Conservation (phyloP, 2,797 vertebrate genomes). For the Cuniculus paca region DNA sequence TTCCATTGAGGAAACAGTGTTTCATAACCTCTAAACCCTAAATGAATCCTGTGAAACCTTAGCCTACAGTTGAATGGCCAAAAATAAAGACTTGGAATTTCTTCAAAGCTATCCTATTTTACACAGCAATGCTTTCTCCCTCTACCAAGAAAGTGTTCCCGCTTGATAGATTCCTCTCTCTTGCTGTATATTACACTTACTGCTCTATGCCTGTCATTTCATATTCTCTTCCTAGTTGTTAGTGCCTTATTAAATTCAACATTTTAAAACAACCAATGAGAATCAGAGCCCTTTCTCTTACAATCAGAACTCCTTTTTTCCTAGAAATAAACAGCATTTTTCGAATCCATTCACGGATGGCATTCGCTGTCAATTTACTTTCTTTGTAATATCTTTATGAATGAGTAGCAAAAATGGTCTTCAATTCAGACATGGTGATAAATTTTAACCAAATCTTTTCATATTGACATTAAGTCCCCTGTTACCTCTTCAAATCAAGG, state of each 20-base stretch:
- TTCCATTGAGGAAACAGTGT: slow-evolving; percentile 77
- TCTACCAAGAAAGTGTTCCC: slow-evolving; percentile 77
- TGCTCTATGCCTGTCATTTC: slow-evolving; percentile 68
- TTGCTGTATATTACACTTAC: slow-evolving; percentile 56
- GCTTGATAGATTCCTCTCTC: slow-evolving; percentile 75
- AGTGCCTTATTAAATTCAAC: slow-evolving; percentile 73
- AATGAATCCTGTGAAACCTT: slow-evolving; percentile 66
- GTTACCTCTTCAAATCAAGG: slow-evolving; percentile 78
- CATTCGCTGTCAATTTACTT: slow-evolving; percentile 64
- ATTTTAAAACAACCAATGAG: slow-evolving; percentile 70
- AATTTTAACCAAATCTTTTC: slow-evolving; percentile 75
- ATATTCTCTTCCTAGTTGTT: slow-evolving; percentile 71
- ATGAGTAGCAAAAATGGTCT: slow-evolving; percentile 68
- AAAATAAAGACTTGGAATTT: slow-evolving; percentile 80
- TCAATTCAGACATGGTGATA: slow-evolving; percentile 32
- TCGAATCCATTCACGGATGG: slow-evolving; percentile 61
- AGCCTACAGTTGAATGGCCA: slow-evolving; percentile 57
- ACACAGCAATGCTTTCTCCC: slow-evolving; percentile 72
- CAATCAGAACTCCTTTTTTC: slow-evolving; percentile 70
- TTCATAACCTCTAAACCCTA: slow-evolving; percentile 78
- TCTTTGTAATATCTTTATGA: slow-evolving; percentile 67
- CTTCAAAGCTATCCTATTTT: slow-evolving; percentile 75
- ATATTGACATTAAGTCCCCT: not conserved
- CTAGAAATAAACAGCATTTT: slow-evolving; percentile 70
- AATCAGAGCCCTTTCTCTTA: slow-evolving; percentile 59